Evolutionary conservation across 2,888 invertebrate species (phyloP).

Genomic region (Nomada goodeniana): DNA sequence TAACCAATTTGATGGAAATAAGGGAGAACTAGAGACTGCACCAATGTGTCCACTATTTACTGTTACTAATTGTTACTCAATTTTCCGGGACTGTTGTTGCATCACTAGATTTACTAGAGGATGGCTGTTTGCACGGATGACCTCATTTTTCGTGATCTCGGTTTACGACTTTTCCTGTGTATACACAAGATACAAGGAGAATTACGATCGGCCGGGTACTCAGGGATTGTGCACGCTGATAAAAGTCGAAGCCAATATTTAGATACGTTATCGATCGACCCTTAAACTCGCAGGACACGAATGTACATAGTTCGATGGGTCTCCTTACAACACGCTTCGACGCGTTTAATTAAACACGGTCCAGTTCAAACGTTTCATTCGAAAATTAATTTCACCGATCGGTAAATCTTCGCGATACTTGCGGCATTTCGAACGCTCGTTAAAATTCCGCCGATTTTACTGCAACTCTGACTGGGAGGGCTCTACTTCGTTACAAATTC

Average conservation of each 20-base stretch:
- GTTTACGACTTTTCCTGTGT: constrained; percentile 40
- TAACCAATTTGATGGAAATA: no score
- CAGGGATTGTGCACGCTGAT: constrained; percentile 45
- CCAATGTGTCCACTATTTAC: background rate
- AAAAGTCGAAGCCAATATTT: constrained; percentile 60
- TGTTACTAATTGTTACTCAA: background rate
- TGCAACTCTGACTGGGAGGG: background rate
- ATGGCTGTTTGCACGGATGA: constrained; percentile 39
- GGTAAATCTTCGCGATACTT: background rate
- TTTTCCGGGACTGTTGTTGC: background rate
- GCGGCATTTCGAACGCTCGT: background rate
- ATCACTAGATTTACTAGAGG: constrained; percentile 25
- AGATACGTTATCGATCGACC: constrained; percentile 64
- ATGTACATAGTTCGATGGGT: background rate
- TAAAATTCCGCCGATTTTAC: background rate
- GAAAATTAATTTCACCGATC: background rate
- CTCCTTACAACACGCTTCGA: background rate
- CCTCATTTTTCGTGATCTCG: constrained; percentile 48
- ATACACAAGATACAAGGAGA: constrained; percentile 37
- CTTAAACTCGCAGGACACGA: constrained; percentile 45
- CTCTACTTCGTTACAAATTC: background rate
- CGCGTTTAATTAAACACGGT: background rate
- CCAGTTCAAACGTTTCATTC: background rate
- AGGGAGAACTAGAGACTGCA: background rate
- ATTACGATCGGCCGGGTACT: constrained; percentile 36